Evolutionary conservation across 2,113 vertebrate species (phyloP).

Genomic region (Sylvia atricapilla): DNA sequence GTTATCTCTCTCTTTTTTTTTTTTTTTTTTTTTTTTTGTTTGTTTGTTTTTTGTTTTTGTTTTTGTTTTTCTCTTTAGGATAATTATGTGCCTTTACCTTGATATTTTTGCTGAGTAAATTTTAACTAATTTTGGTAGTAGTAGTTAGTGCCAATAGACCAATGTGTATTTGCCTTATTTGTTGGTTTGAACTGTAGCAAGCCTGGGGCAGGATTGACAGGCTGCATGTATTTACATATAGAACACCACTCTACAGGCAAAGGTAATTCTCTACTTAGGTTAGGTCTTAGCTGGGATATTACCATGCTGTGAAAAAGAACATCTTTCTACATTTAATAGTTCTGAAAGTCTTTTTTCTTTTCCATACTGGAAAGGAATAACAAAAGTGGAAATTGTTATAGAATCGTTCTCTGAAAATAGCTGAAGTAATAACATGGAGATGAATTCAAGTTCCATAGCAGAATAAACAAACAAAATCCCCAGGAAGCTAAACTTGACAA

Average conservation of each 20-base stretch:
- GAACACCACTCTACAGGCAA: background rate
- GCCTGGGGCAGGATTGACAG: background rate
- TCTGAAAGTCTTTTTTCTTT: background rate
- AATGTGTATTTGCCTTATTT: background rate
- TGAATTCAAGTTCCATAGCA: background rate
- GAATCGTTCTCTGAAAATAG: constrained; percentile 19
- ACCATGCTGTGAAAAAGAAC: background rate
- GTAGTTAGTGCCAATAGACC: background rate
- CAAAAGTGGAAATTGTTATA: background rate
- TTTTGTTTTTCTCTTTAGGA: background rate
- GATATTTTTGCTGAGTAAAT: background rate
- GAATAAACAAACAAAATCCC: constrained; percentile 41
- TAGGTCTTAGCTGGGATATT: background rate
- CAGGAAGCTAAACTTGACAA: constrained; percentile 39
- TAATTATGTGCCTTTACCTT: background rate
- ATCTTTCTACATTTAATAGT: background rate
- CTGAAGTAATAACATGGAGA: constrained; percentile 29
- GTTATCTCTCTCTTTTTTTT: background rate
- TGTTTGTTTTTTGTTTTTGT: background rate
- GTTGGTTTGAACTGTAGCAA: background rate
- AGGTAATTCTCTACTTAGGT: background rate
- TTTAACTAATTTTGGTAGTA: background rate
- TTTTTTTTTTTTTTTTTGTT: background rate
- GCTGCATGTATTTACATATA: background rate
- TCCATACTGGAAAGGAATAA: background rate